Conservation (phyloP, 2,113 vertebrate species). For the Macquaria australasica region DNA sequence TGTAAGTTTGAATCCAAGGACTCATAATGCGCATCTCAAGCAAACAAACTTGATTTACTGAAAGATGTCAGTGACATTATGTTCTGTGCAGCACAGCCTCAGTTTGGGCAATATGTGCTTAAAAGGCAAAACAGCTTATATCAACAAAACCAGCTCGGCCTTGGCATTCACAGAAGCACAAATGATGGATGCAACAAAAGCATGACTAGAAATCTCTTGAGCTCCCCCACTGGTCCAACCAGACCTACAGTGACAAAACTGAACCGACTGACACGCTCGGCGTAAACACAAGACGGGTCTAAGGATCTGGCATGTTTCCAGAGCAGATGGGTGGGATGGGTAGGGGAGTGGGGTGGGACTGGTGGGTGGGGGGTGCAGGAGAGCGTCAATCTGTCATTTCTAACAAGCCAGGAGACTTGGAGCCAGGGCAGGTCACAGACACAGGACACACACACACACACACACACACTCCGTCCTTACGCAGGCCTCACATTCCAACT, state of each 20-base stretch:
- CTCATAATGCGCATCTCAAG: slow-evolving; percentile 28
- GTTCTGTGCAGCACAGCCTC: slow-evolving; percentile 9
- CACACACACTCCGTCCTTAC: slow-evolving; percentile 54
- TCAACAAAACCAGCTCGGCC: slow-evolving; percentile 33
- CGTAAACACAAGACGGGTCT: slow-evolving; percentile 57
- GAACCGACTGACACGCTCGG: slow-evolving; percentile 26
- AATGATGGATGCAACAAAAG: slow-evolving; percentile 31
- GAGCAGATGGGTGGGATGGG: slow-evolving; percentile 81
- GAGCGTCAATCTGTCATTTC: slow-evolving; percentile 84
- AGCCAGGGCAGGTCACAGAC: slow-evolving; percentile 80
- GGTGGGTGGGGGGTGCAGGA: slow-evolving; percentile 64
- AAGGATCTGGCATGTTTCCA: slow-evolving; percentile 75
- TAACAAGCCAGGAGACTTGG: slow-evolving; percentile 85
- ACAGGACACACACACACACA: slow-evolving; percentile 59
- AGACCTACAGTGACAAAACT: slow-evolving; percentile 46
- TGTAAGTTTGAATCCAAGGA: slow-evolving; percentile 47
- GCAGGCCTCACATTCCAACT: slow-evolving; percentile 75
- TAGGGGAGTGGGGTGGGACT: slow-evolving; percentile 53
- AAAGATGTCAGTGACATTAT: slow-evolving; percentile 5
- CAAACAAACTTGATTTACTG: slow-evolving; percentile 44
- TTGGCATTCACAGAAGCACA: slow-evolving; percentile 41
- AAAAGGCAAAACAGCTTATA: slow-evolving; percentile 46
- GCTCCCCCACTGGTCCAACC: slow-evolving; percentile 35
- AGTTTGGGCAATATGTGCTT: slow-evolving; percentile 19
- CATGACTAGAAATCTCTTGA: slow-evolving; percentile 29